These are phyloP conservation scores for Rhopilema esculentum DNA, from an alignment of 30 jellyfish, hydroid and myxozoan species.

Conservation along the genomic window DNA sequence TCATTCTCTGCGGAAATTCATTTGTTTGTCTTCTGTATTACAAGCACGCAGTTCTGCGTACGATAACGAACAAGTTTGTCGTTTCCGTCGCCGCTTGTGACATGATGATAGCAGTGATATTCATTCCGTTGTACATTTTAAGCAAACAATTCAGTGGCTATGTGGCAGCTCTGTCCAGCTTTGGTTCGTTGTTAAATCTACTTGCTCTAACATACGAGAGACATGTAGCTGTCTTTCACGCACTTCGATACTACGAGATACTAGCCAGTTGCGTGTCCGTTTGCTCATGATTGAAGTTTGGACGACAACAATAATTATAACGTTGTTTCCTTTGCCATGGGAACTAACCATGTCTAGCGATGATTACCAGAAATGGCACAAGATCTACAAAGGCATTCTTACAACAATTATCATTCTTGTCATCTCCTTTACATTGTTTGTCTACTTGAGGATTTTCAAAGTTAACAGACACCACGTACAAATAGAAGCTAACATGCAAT, in stretches of 20 bases:
- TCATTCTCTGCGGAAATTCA: slow-evolving; percentile 53
- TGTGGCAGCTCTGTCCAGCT: slow-evolving; percentile 68
- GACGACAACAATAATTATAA: slow-evolving; percentile 44
- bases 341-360: slow-evolving; percentile 20
- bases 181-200: slow-evolving; percentile 62
- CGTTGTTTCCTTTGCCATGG: slow-evolving; percentile 66
- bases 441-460: slow-evolving; percentile 49
- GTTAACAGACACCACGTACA: slow-evolving; percentile 38
- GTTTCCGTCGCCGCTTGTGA: slow-evolving; percentile 68
- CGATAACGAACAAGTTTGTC: slow-evolving; percentile 63
- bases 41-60: slow-evolving; percentile 39
- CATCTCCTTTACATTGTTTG: slow-evolving; percentile 11
- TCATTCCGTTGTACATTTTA: slow-evolving; percentile 65
- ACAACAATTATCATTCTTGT: slow-evolving; percentile 33
- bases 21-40: slow-evolving; percentile 42
- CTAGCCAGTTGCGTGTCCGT: slow-evolving; percentile 42
- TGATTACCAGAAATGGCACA: slow-evolving; percentile 36
- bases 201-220: slow-evolving; percentile 78
- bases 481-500: slow-evolving; percentile 8
- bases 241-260: slow-evolving; percentile 58
- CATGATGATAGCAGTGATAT: slow-evolving; percentile 46
- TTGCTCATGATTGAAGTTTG: slow-evolving; percentile 54
- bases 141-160: slow-evolving; percentile 24
- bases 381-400: slow-evolving; percentile 66
- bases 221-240: slow-evolving; percentile 64